Conservation (phyloP, 2,113 vertebrate genomes). For the Spea multiplicata region DNA sequence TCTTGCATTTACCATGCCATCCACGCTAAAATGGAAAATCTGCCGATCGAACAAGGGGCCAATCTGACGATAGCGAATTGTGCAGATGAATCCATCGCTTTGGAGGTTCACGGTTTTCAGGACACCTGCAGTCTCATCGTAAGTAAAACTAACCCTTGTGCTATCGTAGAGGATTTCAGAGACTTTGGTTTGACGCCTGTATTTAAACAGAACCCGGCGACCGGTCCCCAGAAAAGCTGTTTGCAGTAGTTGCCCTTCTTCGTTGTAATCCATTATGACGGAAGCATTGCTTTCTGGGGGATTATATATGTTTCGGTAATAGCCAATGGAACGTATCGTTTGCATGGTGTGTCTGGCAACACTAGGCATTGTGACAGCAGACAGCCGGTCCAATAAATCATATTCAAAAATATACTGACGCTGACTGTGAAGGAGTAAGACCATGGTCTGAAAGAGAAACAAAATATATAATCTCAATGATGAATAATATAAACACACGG, state of each 20-base stretch:
- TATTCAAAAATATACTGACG: constrained; percentile 97
- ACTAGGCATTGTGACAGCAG: constrained; percentile 95
- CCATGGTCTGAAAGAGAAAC: constrained; percentile 81
- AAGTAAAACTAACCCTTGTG: constrained; percentile 94
- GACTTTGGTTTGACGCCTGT: constrained; percentile 88
- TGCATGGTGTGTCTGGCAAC: constrained; percentile 96
- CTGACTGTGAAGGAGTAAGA: constrained; percentile 95
- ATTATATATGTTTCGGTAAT: constrained; percentile 95
- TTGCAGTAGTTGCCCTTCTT: constrained; percentile 90
- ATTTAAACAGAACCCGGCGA: constrained; percentile 88
- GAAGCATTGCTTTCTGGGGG: constrained; percentile 97
- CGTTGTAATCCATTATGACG: constrained; percentile 92
- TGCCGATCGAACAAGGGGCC: constrained; percentile 93
- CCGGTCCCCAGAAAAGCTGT: constrained; percentile 89
- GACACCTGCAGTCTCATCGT: constrained; percentile 91
- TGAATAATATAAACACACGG: constrained; percentile 42
- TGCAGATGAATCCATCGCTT: constrained; percentile 96
- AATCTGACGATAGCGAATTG: constrained; percentile 93
- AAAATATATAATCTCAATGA: constrained; percentile 27
- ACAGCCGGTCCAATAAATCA: constrained; percentile 86
- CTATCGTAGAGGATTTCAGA: constrained; percentile 94
- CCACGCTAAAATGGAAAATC: constrained; percentile 97
- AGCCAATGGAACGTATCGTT: constrained; percentile 93
- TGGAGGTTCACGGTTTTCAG: constrained; percentile 97
- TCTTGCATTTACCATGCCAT: constrained; percentile 95